A percentile compares a stretch with the other conserved stretches of the same genome.
Conservation (phyloP, 2,888 invertebrate species). For the Odontocerum albicorne region DNA sequence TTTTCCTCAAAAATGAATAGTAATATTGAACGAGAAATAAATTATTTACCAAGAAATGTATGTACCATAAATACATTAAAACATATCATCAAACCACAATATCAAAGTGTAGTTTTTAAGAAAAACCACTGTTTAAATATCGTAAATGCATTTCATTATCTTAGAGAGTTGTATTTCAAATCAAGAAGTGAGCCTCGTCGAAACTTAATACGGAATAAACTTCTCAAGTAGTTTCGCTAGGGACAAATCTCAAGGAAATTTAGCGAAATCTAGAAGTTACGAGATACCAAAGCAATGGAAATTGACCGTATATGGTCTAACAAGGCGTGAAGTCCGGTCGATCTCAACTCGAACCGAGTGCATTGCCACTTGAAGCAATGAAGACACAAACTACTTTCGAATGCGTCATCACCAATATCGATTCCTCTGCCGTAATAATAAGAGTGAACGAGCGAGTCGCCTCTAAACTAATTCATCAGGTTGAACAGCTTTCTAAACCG, state of each 20-base stretch:
- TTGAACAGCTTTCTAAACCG: slow-evolving; percentile 29
- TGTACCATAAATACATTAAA: too few relatives aligned
- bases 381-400: slow-evolving; percentile 18
- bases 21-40: too few relatives aligned
- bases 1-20: too few relatives aligned
- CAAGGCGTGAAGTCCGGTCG: too few relatives aligned
- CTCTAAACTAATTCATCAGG: slow-evolving; percentile 24
- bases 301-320: neutral
- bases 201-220: neutral
- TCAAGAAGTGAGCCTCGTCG: neutral
- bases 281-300: neutral
- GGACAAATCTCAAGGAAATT: neutral
- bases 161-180: too few relatives aligned
- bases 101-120: too few relatives aligned
- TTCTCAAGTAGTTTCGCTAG: neutral
- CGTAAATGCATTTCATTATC: too few relatives aligned
- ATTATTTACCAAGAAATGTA: too few relatives aligned
- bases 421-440: slow-evolving; percentile 5
- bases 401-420: slow-evolving; percentile 17
- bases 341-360: too few relatives aligned
- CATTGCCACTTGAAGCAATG: neutral
- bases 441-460: slow-evolving; percentile 11
- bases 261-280: neutral
- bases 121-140: too few relatives aligned
- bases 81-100: too few relatives aligned